Percentiles rank a stretch among this genome's conserved stretches.
Evolutionary conservation across 2,888 invertebrate genomes (phyloP).

Genomic region (Argyra leucocephala): DNA sequence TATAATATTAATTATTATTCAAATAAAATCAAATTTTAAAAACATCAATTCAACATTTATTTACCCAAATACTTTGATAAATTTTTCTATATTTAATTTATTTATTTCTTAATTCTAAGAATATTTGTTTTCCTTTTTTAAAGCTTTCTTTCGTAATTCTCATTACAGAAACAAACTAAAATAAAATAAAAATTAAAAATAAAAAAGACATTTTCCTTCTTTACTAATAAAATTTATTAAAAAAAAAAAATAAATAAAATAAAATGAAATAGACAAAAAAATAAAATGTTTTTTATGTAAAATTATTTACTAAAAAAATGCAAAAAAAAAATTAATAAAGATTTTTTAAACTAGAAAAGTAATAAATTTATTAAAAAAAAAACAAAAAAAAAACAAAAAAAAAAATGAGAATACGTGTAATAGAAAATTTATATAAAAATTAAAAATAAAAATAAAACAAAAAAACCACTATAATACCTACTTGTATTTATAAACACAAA

Average conservation of each 20-base stretch:
- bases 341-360: slow-evolving; percentile 6
- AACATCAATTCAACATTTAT: too few species aligned
- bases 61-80: too few species aligned
- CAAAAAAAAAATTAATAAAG: slow-evolving; percentile 13
- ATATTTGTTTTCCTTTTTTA: too few species aligned
- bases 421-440: slow-evolving; percentile 8
- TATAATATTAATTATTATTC: too few species aligned
- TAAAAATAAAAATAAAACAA: slow-evolving; percentile 12
- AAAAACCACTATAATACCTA: slow-evolving; percentile 16
- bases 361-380: slow-evolving; percentile 12
- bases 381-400: neutral
- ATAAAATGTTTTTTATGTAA: slow-evolving; percentile 16
- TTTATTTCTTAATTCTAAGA: too few species aligned
- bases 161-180: neutral
- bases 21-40: too few species aligned
- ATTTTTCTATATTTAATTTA: too few species aligned
- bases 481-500: slow-evolving; percentile 11
- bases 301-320: slow-evolving; percentile 17
- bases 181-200: slow-evolving; percentile 7
- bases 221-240: slow-evolving; percentile 18
- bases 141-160: neutral
- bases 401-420: neutral
- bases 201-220: slow-evolving; percentile 17
- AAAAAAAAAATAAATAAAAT: slow-evolving; percentile 9
- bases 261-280: slow-evolving; percentile 14